phyloP scores from a whole-genome alignment of 2,888 invertebrate species.

The Baccha elongata region DNA sequence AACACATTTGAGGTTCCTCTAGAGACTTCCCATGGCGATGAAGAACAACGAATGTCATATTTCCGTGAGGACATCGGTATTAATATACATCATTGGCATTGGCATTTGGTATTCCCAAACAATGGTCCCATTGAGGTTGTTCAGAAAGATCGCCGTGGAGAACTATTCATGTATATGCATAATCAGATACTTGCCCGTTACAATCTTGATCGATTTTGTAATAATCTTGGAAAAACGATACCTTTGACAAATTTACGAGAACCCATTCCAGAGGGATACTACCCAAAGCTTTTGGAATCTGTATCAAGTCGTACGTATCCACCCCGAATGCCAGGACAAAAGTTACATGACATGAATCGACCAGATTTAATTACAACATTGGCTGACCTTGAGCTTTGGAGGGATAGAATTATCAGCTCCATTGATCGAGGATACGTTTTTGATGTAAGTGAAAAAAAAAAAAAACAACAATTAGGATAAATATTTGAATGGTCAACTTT shows the following conservation, averaged over 20 bases:
- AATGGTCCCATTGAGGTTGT: conserved; percentile 78
- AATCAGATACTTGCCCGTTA: conserved; percentile 84
- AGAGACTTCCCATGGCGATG: conserved; percentile 79
- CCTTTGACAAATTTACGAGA: conserved; percentile 86
- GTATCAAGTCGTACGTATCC: conserved; percentile 87
- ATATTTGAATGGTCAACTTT: too few relatives aligned
- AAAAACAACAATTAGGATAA: too few relatives aligned
- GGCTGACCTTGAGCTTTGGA: conserved; percentile 87
- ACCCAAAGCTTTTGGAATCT: conserved; percentile 88
- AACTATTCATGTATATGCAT: conserved; percentile 88
- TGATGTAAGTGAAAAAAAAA: conserved; percentile 83
- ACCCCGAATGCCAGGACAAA: conserved; percentile 85
- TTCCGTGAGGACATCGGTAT: conserved; percentile 91
- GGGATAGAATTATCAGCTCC: conserved; percentile 87
- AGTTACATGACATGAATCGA: conserved; percentile 85
- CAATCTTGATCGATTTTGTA: conserved; percentile 88
- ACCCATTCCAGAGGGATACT: conserved; percentile 89
- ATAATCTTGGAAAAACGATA: conserved; percentile 85
- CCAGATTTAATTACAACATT: conserved; percentile 83
- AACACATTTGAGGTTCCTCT: conserved; percentile 71
- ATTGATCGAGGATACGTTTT: conserved; percentile 86
- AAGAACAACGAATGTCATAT: conserved; percentile 85
- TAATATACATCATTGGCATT: conserved; percentile 93
- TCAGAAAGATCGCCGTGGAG: conserved; percentile 87
- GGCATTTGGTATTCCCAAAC: conserved; percentile 90